A percentile compares a stretch with the other conserved stretches of the same genome.
These are phyloP conservation scores for Scytalopus superciliaris DNA, from an alignment of 2,113 vertebrate species.

Conservation along the genomic window DNA sequence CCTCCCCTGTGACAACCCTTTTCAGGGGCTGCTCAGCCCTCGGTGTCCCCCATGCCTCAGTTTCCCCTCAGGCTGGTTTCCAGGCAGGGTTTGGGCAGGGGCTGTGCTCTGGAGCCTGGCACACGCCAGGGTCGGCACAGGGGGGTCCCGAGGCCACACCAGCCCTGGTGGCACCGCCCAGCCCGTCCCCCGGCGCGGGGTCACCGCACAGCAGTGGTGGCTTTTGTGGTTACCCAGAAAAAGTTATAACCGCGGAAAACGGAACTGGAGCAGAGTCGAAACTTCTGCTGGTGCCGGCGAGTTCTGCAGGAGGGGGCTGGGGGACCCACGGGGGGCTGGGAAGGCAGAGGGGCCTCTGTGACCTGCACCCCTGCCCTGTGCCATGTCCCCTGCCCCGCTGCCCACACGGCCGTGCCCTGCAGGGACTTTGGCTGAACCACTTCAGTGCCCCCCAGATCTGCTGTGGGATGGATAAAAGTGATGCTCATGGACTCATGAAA, in stretches of 20 bases:
- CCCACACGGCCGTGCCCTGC: not conserved
- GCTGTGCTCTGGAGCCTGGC: not conserved
- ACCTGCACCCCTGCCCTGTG: not conserved
- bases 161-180: rapidly evolving
- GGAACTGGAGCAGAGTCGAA: not conserved
- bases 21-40: not conserved
- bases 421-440: not conserved
- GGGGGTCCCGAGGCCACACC: rapidly evolving
- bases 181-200: not conserved
- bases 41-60: not conserved
- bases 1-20: no score
- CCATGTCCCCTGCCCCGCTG: not conserved
- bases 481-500: not conserved
- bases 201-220: not conserved
- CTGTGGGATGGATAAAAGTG: not conserved
- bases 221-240: conserved; percentile 43
- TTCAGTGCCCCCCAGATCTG: not conserved
- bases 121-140: not conserved
- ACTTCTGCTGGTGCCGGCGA: not conserved
- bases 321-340: not conserved
- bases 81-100: not conserved
- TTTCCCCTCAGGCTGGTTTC: not conserved
- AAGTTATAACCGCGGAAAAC: not conserved
- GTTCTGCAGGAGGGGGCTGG: not conserved
- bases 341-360: not conserved